Evolutionary conservation across 2,113 vertebrate genomes (phyloP).

Genomic region (Thermophis baileyi): DNA sequence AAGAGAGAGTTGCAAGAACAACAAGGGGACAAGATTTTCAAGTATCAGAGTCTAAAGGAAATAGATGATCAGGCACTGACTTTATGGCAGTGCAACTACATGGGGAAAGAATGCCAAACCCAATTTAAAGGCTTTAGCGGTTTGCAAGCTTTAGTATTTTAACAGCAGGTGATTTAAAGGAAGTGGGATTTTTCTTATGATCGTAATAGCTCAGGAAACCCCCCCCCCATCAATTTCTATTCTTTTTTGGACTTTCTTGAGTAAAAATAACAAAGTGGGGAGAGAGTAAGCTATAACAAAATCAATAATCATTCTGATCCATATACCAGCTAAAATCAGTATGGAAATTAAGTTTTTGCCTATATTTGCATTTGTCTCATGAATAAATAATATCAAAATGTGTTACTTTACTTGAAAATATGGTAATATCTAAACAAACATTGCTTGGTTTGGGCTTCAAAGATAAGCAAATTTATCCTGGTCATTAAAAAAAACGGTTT

Average conservation of each 20-base stretch:
- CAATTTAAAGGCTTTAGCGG: not conserved
- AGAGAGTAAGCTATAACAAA: not conserved
- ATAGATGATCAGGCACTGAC: not conserved
- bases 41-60: not conserved
- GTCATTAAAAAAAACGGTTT: not conserved
- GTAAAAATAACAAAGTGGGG: not conserved
- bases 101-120: not conserved
- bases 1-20: not conserved
- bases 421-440: not conserved
- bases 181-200: not conserved
- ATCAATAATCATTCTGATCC: not conserved
- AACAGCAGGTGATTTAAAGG: not conserved
- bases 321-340: not conserved
- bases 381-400: not conserved
- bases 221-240: fast-evolving
- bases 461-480: not conserved
- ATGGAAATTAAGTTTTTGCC: not conserved
- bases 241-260: not conserved
- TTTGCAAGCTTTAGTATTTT: not conserved
- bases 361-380: not conserved
- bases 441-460: not conserved
- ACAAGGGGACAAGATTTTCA: not conserved
- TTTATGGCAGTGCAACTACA: not conserved
- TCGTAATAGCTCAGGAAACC: not conserved
- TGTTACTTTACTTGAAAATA: not conserved